Conservation (phyloP, 2,888 invertebrate genomes). For the Poecilus cupreus region DNA sequence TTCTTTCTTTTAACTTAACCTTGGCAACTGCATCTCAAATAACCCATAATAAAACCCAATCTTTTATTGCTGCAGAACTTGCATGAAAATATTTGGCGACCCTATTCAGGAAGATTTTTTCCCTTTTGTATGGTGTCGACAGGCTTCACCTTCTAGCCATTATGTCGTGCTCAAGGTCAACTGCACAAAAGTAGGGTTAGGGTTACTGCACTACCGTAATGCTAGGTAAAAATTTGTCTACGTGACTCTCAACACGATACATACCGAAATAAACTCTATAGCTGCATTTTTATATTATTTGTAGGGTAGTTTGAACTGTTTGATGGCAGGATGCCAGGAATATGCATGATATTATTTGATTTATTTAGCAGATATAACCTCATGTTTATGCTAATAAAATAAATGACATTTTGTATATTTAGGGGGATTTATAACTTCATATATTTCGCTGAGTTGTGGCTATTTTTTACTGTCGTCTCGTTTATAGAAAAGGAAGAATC, state of each 20-base stretch:
- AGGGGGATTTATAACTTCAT: background rate
- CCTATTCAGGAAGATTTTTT: background rate
- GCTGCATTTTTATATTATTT: background rate
- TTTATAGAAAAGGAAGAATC: background rate
- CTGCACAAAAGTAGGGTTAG: conserved; percentile 15
- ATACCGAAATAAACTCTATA: background rate
- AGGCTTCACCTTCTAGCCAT: background rate
- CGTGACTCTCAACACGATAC: background rate
- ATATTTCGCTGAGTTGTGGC: background rate
- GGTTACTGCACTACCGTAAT: conserved; percentile 10
- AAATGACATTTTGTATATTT: background rate
- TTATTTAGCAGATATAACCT: background rate
- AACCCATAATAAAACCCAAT: background rate
- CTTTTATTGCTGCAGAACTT: background rate
- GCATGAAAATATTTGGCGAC: conserved; percentile 22
- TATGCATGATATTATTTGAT: background rate
- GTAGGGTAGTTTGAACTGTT: background rate
- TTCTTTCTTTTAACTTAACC: background rate
- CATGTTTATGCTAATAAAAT: background rate
- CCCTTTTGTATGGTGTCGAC: conserved; percentile 1
- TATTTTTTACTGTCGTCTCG: background rate
- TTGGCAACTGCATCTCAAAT: background rate
- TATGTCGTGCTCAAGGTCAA: conserved; percentile 21
- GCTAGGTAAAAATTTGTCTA: conserved; percentile 24
- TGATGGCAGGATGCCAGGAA: background rate